Conservation (phyloP, 2,797 vertebrate genomes). For the Lindbergichthys nudifrons region DNA sequence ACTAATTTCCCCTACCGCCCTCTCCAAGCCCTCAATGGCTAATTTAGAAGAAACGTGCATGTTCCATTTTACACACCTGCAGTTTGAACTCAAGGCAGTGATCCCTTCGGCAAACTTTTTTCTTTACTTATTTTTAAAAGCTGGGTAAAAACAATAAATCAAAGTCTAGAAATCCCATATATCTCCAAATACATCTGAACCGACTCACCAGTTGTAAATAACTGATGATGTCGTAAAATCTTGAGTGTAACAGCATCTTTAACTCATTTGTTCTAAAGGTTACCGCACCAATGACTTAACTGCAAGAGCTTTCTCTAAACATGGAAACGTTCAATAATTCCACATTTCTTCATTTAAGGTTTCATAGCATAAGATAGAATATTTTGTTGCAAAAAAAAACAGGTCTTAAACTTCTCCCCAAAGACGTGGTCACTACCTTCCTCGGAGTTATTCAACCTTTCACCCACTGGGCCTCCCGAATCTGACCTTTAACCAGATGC, state of each 20-base stretch:
- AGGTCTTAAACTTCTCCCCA: conserved; percentile 79
- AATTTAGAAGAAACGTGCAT: conserved; percentile 96
- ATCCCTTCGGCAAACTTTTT: conserved; percentile 63
- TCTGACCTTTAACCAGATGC: conserved; percentile 88
- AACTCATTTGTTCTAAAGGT: background rate
- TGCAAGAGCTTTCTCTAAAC: background rate
- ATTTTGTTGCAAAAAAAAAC: conserved; percentile 48
- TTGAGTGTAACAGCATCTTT: background rate
- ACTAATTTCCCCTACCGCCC: too few relatives aligned
- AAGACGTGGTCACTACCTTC: conserved; percentile 85
- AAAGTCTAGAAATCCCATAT: conserved; percentile 2
- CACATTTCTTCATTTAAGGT: background rate
- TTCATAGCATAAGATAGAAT: conserved; percentile 27
- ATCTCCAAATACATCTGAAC: conserved; percentile 1
- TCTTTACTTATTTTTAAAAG: conserved; percentile 45
- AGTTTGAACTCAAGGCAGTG: conserved; percentile 84
- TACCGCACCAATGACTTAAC: background rate
- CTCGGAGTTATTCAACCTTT: conserved; percentile 92
- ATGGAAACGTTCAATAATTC: conserved; percentile 6
- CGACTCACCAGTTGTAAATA: conserved; percentile 24
- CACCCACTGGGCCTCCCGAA: conserved; percentile 83
- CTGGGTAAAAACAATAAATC: conserved; percentile 49
- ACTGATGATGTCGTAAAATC: background rate
- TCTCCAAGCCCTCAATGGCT: too few relatives aligned
- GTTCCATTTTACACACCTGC: conserved; percentile 95